Conservation (phyloP, 2,113 vertebrate species). For the Hippocampus zosterae region DNA sequence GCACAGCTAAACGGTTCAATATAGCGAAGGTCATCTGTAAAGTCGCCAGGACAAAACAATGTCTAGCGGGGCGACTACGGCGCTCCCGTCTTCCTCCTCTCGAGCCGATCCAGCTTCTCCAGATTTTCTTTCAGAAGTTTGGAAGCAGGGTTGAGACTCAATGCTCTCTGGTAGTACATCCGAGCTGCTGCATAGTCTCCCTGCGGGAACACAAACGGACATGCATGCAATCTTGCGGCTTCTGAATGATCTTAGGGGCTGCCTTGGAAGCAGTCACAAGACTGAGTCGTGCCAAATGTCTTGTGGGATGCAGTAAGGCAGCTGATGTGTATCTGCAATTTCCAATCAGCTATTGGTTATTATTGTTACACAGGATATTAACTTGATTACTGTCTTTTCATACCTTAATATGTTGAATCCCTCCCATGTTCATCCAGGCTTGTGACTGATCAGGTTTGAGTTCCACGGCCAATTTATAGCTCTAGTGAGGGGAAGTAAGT, state of each 20-base stretch:
- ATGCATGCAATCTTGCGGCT: not conserved
- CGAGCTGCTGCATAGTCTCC: conserved; percentile 87
- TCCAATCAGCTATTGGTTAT: too few species aligned
- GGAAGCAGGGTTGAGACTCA: conserved; percentile 85
- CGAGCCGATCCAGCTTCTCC: conserved; percentile 89
- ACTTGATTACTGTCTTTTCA: not conserved
- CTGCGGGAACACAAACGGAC: conserved; percentile 57
- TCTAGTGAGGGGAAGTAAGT: conserved; percentile 65
- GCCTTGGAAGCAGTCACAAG: too few species aligned
- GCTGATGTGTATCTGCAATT: too few species aligned
- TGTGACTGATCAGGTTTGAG: conserved; percentile 91
- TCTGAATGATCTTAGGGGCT: too few species aligned
- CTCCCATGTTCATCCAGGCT: conserved; percentile 99
- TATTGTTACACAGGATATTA: too few species aligned
- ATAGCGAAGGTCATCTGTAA: not conserved
- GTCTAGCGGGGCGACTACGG: conserved; percentile 19
- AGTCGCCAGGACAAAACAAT: not conserved
- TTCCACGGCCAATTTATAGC: conserved; percentile 84
- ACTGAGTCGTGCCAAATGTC: too few species aligned
- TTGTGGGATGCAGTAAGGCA: too few species aligned
- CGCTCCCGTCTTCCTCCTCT: conserved; percentile 77
- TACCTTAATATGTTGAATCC: conserved; percentile 96
- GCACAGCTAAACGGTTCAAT: not conserved
- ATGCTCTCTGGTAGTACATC: conserved; percentile 85
- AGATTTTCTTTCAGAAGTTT: conserved; percentile 91